These are phyloP conservation scores for Paracanthobrama guichenoti DNA, from an alignment of 2,113 vertebrate genomes.

Conservation along the genomic window DNA sequence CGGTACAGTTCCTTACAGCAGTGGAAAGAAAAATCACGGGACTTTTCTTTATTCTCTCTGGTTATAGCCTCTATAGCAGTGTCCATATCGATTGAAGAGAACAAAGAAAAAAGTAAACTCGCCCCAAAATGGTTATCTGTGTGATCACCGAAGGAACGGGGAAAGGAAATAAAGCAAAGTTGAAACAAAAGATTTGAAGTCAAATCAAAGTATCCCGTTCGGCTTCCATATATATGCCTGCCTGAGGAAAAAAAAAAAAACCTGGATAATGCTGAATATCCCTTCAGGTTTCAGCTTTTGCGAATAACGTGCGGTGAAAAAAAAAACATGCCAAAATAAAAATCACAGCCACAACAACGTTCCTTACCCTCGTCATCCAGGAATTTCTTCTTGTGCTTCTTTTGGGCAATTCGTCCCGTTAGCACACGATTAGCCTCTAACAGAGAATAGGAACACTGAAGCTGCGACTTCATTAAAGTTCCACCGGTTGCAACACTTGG, in stretches of 20 bases:
- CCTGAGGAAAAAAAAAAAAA: no score
- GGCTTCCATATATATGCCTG: not conserved
- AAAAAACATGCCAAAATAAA: not conserved
- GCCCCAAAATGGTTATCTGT: not conserved
- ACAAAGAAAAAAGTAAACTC: constrained; percentile 6
- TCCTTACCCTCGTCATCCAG: constrained; percentile 21
- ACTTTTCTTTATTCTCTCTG: constrained; percentile 1
- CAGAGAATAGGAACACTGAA: not conserved
- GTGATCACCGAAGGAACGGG: not conserved
- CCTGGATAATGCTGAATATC: not conserved
- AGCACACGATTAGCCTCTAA: constrained; percentile 28
- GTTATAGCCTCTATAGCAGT: not conserved
- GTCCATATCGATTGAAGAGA: not conserved
- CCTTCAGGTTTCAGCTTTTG: not conserved
- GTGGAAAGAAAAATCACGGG: constrained; percentile 50
- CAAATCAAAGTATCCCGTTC: not conserved
- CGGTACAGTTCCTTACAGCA: constrained; percentile 38
- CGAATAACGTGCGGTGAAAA: not conserved
- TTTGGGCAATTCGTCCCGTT: not conserved
- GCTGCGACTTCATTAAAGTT: constrained; percentile 10
- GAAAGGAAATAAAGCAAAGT: not conserved
- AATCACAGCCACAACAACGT: not conserved
- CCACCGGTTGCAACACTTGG: constrained; percentile 22
- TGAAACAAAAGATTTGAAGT: constrained; percentile 16
- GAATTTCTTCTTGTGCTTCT: not conserved